These are phyloP conservation scores for Oreochromis aureus DNA, from an alignment of 2,113 vertebrate genomes.

Conservation along the genomic window DNA sequence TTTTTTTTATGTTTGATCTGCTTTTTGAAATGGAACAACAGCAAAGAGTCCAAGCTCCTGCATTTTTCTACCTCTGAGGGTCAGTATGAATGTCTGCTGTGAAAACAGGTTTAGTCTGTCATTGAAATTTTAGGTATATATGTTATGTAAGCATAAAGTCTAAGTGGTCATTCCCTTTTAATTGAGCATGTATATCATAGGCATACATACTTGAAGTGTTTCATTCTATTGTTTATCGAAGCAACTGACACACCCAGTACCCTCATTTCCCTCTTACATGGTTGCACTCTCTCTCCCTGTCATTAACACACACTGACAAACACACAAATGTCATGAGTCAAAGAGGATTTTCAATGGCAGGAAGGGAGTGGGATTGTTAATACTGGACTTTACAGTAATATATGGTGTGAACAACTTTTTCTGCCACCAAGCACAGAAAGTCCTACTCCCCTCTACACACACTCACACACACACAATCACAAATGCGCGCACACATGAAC, in stretches of 20 bases:
- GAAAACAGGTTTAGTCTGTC: too few species aligned
- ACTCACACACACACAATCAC: neutral
- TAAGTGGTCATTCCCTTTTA: neutral
- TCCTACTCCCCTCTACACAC: neutral
- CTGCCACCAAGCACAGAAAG: neutral
- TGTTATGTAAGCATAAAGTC: neutral
- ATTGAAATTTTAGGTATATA: neutral
- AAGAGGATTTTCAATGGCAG: constrained; percentile 50
- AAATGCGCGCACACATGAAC: neutral
- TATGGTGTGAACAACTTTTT: constrained; percentile 51
- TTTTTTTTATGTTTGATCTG: neutral
- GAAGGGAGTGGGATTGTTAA: constrained; percentile 58
- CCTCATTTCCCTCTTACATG: neutral
- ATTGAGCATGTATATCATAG: neutral
- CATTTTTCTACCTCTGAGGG: too few species aligned
- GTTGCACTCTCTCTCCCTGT: neutral
- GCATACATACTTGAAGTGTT: neutral
- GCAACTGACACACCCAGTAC: constrained; percentile 5
- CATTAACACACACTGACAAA: neutral
- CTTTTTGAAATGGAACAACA: neutral
- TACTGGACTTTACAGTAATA: constrained; percentile 39
- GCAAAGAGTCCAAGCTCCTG: neutral
- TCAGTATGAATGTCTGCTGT: too few species aligned
- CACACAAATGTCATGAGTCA: constrained; percentile 36
- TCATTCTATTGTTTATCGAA: constrained; percentile 16